Conservation (phyloP, 1,140 invertebrate species). For the Sarcophaga bullata region DNA sequence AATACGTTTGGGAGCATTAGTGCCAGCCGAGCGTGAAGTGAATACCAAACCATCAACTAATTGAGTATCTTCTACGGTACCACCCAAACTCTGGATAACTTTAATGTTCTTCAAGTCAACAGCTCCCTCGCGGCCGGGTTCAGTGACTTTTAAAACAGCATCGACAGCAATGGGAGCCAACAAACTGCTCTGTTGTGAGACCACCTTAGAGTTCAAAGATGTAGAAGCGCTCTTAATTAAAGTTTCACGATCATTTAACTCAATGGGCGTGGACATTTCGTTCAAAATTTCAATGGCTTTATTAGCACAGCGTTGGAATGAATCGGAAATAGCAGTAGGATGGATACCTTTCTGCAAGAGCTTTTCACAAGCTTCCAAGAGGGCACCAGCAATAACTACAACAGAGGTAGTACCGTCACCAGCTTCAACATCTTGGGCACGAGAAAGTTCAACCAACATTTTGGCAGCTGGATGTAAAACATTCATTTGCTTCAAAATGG, state of each 20-base stretch:
- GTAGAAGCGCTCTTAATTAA: conserved; percentile 96
- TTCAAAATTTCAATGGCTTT: conserved; percentile 89
- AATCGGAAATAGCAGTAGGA: conserved; percentile 96
- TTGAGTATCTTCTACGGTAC: conserved; percentile 98
- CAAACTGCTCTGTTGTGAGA: conserved; percentile 95
- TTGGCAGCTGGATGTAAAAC: conserved; percentile 98
- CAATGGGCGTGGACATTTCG: conserved; percentile 86
- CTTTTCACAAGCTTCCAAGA: conserved; percentile 95
- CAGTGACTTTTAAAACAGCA: conserved; percentile 89
- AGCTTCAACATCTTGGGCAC: conserved; percentile 98
- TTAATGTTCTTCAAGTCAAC: conserved; percentile 90
- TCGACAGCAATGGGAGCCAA: conserved; percentile 97
- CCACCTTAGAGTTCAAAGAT: conserved; percentile 98
- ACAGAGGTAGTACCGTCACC: conserved; percentile 99
- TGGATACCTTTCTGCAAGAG: conserved; percentile 95
- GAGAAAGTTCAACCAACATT: conserved; percentile 98
- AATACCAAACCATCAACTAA: conserved; percentile 96
- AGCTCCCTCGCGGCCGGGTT: conserved; percentile 70
- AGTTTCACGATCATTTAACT: conserved; percentile 87
- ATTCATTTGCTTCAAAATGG: conserved; percentile 99
- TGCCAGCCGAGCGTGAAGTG: conserved; percentile 87
- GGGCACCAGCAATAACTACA: conserved; percentile 93
- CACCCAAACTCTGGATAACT: conserved; percentile 95
- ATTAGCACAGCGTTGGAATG: conserved; percentile 90
- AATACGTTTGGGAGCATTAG: conserved; percentile 90